Base-by-base conservation (phyloP, 2,888 invertebrate species). In the Serripes groenlandicus region DNA sequence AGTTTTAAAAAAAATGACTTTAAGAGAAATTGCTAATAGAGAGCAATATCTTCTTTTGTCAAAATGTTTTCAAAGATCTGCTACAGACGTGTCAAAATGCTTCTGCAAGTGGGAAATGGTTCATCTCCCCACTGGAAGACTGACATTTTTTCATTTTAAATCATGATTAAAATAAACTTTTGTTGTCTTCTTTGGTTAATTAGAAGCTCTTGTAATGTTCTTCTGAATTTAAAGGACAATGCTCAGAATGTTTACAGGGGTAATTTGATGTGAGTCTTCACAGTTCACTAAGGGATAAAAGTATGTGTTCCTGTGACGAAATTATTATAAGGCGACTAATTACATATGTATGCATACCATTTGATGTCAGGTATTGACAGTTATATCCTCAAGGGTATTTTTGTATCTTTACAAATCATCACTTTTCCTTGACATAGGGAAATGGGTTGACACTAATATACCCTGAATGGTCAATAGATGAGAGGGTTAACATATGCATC, bases 281-380 rank as follows among this genome's bases (percentile, higher is more conserved):
- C 26, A 58, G 58, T 58, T 28, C n/a, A 58, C 11, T 54, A 21
- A n/a, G 42, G 42, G 42, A 18, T 42, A 18, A 18, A 42, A 42
- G 7, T 42, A 42, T 18, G 18, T 18, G 18, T 42, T 42, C 18
- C 18, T 42, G 7, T 42, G 42, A 11, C 11, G 42, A 42, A 32
- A 62, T 62, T 62, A 62, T 34, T 21, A 62, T 62, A 34, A 62
- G n/a, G 21, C 62, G 34, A 3, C 62, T 62, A 62, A 62, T 62
- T 62, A 62, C 34, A 28, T 28, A 62, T 62, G 30, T 34, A 62
- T 26, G 28, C 62, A 32, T 28, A 34, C 62, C 23, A 62, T 21
- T 62, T n/a, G n/a, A 62, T 62, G 62, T n/a, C 9, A 58, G 21
- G 62, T 62, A 62, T 62, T 62, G 62, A 62, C 62, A 62, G 34